Evolutionary conservation across 2,797 vertebrate species (phyloP), one percentile per base, ranked within the genome.

Genomic region (Diplodus puntazzo): DNA sequence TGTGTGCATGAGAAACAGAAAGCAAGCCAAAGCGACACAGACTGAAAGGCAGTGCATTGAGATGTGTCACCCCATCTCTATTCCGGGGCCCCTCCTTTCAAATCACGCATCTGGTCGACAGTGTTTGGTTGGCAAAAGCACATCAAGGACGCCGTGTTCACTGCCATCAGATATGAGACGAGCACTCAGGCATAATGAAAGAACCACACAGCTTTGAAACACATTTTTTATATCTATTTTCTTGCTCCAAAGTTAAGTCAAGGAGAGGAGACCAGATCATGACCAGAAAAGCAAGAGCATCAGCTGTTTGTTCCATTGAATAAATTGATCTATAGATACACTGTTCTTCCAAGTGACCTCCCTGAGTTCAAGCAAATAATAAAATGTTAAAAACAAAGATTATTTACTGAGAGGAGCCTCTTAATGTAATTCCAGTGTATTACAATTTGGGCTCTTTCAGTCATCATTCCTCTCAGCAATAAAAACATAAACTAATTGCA

Each of bases 21-120:
- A 46, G 12, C 1, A 1, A 69, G 64, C 13, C 27, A n/a, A 50
- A 60, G 20, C 64, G 70, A 79, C 30, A 69, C 71, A 71, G 48
- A 83, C 52, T 83, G 62, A 81, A 60, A 79, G 52, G 74, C 23
- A 50, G 30, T 27, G 69, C 45, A 60, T 60, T 68, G 18, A 20
- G 57, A 72, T 23, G 67, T 80, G 69, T 83, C 79, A 86, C 23
- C 48, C 34, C 25, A 9, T 79, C 69, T 82, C 49, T 81, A 64
- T 62, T 52, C 67, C 61, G 27, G 50, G 70, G 48, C 69, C 68
- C 39, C 23, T 70, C 64, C 17, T 34, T 52, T 66, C 52, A 73
- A 45, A 71, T 83, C 57, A 55, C 16, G 30, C 80, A 84, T 84
- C 73, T 86, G 84, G 61, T 88, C 65, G 5, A 87, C 83, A 80